Base-by-base conservation (phyloP, 2,113 vertebrate species). In the Amblyopsis rosae region DNA sequence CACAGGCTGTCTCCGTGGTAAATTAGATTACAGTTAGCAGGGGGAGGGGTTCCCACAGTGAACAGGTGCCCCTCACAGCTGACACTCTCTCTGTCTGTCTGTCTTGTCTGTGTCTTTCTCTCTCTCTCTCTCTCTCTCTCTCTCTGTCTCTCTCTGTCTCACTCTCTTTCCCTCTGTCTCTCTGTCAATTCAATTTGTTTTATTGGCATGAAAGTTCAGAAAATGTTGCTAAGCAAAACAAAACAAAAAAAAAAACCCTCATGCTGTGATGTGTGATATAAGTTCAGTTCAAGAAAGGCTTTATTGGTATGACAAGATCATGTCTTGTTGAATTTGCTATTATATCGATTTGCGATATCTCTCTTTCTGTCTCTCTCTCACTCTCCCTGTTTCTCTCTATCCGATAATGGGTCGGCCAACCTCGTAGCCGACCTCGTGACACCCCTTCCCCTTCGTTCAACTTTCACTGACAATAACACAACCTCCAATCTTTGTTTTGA, bases 41-140 rank as follows among this genome's bases (percentile, higher is more conserved):
- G 76, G 77, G 76, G 86, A 82, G 77, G 79, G 59, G 82, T 80
- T 87, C 90, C 81, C 56, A 67, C 88, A 50, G 87, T 83, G 88
- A 90, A 89, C 89, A 92, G 88, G 90, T 91, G 90, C 88, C 87
- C 88, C 88, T 90, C 88, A 87, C 90, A 91, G 90, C 80, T 68
- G 81, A 87, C 35, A 62, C 51, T 87, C 86, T 86, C 82, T 66
- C 74, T 70, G 82, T 81, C 73, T 74, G 78, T 82, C 35, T 32
- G 32, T 59, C 9, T 59, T 11, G 4, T 54, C 51, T 15, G 35
- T 63, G 55, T 3, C 49, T 12, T 2, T 45, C 58, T 35, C 56
- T 58, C 17, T 19, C 26, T 58, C 7, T 70, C 55, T 82, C 17
- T 49, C 75, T 73, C 68, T 77, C 86, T 82, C 72, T 64, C 74